Base-by-base conservation (phyloP, 1,140 invertebrate genomes). In the Drosophila sechellia region DNA sequence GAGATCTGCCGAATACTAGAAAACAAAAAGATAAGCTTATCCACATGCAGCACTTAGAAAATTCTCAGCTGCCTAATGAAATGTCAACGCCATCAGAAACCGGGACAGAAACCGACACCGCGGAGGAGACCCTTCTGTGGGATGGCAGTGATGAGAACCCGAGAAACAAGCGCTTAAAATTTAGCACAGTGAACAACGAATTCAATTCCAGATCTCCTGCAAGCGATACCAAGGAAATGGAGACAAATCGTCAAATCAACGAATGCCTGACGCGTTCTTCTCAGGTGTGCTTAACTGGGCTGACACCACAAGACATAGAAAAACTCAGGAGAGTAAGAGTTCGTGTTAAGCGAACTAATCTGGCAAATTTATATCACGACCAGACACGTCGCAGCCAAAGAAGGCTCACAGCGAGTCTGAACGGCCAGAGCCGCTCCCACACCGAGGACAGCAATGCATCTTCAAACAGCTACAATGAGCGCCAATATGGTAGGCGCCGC, bases 291-390 rank as follows among this genome's bases (percentile, higher is more conserved):
- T 39, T 86, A 8, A 49, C 64, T 0, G 63, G 10, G 45, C 56
- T 86, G 2, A 79, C 65, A 5, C n/a, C 40, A 1, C 52, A 43
- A 50, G 84, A 86, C 22, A 79, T 87, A 31, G 55, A 72, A 3
- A 57, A 76, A 43, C 35, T 86, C 8, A 79, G 83, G 0, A 59
- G 65, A 1, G 13, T 81, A 3, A 75, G 83, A 0, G 76, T 86
- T 8, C 72, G 76, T 4, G 34, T 86, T 0, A 86, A 83, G 20
- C 79, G 83, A 11, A 76, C 76, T 6, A 71, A 87, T 43, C 48
- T 83, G 11, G 11, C 15, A 0, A 39, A 64, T 3, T 84, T 77
- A 45, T 72, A 42, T 22, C 61, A 49, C 5, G 48, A 78, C 4
- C 50, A 57, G 8, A 12, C 31, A 6, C 25, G 40, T 6, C 31